Evolutionary conservation across 2,797 vertebrate species (phyloP), one percentile per base, ranked within the genome.

Genomic region (Halcyon chelicuti): DNA sequence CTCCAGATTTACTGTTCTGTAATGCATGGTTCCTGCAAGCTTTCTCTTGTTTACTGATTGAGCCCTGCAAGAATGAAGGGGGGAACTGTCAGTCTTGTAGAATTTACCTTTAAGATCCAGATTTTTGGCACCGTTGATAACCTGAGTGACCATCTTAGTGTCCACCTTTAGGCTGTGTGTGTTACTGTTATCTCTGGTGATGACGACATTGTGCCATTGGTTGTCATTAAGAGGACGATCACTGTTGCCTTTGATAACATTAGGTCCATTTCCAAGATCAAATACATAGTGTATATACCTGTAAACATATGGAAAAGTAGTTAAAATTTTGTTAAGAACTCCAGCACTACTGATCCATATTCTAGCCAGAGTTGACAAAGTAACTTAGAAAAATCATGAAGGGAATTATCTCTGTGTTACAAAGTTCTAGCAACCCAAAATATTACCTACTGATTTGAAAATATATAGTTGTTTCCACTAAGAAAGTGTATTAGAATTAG

Each of bases 221-320:
- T 99, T 99, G 98, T 99, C 99, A 87, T 99, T 99, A 74, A 99
- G 97, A n/a, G 99, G 98, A 42, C 98, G 98, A 44, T 99, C 99
- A 35, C 99, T 99, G 96, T 99, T 99, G 62, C 99, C 99, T 93
- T 99, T 99, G 95, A 99, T 99, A 93, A 99, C 98, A 74, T 99
- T 99, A 37, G 99, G 99, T 10, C 99, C 99, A 7, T 99, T 99
- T 63, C 99, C 99, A 20, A 99, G 99, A 95, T 99, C 99, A 97
- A 99, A 99, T 26, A 99, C 99, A 1, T 99, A 99, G 94, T 99
- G 99, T 96, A 99, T 99, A n/a, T 99, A 99, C 94, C 99, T 99
- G 95, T 23, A 73, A 96, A 85, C 7, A 71, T 0, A 57, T 51
- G 40, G 37, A 79, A 28, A 90, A 31, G 9, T 58, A 49, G 42